Conservation (phyloP, 1,140 invertebrate genomes). For the Drosophila leontia region DNA sequence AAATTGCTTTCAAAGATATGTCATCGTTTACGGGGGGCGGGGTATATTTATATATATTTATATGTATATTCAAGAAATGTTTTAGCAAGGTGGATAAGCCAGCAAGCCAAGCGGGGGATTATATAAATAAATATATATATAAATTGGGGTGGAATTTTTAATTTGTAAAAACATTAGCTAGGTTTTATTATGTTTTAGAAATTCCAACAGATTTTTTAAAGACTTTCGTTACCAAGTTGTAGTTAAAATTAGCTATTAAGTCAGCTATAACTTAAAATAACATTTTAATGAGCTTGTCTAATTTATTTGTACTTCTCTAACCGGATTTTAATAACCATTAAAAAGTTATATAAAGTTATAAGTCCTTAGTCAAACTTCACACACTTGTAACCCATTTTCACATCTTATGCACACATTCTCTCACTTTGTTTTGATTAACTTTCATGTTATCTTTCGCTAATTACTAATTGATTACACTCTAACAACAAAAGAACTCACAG, state of each 20-base stretch:
- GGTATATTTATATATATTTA: conserved; percentile 15
- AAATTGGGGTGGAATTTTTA: not conserved
- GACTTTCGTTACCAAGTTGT: not conserved
- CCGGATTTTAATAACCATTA: too few species aligned
- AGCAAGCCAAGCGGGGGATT: not conserved
- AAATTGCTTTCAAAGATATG: conserved; percentile 41
- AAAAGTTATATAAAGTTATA: not conserved
- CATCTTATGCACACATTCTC: not conserved
- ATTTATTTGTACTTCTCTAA: not conserved
- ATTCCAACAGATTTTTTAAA: not conserved
- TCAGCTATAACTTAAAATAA: not conserved
- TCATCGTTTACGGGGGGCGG: conserved; percentile 4
- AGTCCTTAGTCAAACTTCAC: not conserved
- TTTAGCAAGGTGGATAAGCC: conserved; percentile 29
- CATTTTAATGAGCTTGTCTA: not conserved
- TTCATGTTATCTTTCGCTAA: conserved; percentile 20
- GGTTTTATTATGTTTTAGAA: not conserved
- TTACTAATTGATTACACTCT: conserved; percentile 33
- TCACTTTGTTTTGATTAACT: conserved; percentile 1
- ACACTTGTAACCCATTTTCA: not conserved
- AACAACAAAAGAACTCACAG: conserved; percentile 4
- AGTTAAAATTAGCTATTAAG: not conserved
- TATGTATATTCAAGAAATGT: conserved; percentile 9
- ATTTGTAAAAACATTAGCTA: not conserved
- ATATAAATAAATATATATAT: not conserved